A percentile compares a stretch with the other conserved stretches of the same genome.
Evolutionary conservation across 1,140 invertebrate species (phyloP).

Genomic region (Drosophila kurseongensis): DNA sequence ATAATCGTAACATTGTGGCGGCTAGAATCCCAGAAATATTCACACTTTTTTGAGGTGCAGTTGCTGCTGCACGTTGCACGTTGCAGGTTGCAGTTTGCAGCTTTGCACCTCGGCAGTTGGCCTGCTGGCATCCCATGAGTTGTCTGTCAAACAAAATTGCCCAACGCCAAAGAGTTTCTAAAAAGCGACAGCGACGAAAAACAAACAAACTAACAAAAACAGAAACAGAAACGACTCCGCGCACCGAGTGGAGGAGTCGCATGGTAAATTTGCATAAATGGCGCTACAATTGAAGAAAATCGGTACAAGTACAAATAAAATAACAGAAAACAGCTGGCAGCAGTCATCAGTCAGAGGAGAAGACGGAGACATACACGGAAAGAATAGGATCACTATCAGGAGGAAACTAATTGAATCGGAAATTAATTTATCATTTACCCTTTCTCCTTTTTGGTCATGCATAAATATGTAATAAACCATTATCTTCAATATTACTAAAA

Average conservation of each 20-base stretch:
- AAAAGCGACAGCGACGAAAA: constrained; percentile 61
- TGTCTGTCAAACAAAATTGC: constrained; percentile 83
- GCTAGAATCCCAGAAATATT: constrained; percentile 68
- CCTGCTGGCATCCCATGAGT: constrained; percentile 60
- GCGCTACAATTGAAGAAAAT: constrained; percentile 82
- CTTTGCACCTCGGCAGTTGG: constrained; percentile 39
- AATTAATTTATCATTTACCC: not conserved
- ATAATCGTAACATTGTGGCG: constrained; percentile 56
- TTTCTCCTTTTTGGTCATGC: no score
- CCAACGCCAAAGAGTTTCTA: constrained; percentile 62
- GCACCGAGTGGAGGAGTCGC: constrained; percentile 52
- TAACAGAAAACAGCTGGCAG: constrained; percentile 50
- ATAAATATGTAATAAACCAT: no score
- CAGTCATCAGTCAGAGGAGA: constrained; percentile 43
- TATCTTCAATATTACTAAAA: no score
- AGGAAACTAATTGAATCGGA: not conserved
- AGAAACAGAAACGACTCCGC: constrained; percentile 54
- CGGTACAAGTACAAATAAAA: constrained; percentile 77
- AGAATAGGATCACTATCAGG: constrained; percentile 8
- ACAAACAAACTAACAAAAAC: constrained; percentile 74
- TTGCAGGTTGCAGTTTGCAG: constrained; percentile 8
- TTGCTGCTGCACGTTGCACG: constrained; percentile 45
- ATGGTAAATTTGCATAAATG: constrained; percentile 79
- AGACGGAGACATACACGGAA: constrained; percentile 45
- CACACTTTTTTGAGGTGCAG: constrained; percentile 77